A percentile compares a stretch with the other conserved stretches of the same genome.
These are phyloP conservation scores for Epinotia ramella DNA, from an alignment of 2,888 invertebrate species.

Conservation along the genomic window DNA sequence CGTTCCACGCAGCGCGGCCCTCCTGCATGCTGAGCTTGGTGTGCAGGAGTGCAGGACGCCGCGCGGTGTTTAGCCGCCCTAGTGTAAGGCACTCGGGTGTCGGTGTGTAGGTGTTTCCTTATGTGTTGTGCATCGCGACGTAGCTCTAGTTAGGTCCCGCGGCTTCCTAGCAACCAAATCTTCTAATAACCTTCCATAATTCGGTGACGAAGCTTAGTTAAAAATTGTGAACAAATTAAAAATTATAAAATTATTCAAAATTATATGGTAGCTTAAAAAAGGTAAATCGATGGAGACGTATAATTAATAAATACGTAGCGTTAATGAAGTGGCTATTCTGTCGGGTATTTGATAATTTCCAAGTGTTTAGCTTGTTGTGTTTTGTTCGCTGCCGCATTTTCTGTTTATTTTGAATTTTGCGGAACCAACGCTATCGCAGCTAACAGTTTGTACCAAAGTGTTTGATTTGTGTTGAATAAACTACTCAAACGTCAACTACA, in stretches of 20 bases:
- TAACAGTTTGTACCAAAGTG: conserved; percentile 85
- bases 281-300: conserved; percentile 47
- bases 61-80: background rate
- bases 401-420: conserved; percentile 62
- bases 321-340: conserved; percentile 43
- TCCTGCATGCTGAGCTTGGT: no score
- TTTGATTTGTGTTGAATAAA: conserved; percentile 86
- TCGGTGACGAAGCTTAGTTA: conserved; percentile 69
- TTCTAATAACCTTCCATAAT: conserved; percentile 79
- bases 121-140: conserved; percentile 80
- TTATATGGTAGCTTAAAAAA: conserved; percentile 57
- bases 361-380: conserved; percentile 69
- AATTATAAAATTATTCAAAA: conserved; percentile 57
- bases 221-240: conserved; percentile 69
- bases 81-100: conserved; percentile 76
- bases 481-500: conserved; percentile 81
- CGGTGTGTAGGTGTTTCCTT: conserved; percentile 78
- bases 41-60: no score
- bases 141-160: conserved; percentile 82
- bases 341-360: conserved; percentile 41
- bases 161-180: conserved; percentile 81
- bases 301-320: conserved; percentile 32
- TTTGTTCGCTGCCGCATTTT: conserved; percentile 68
- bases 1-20: no score
- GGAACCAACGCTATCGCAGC: conserved; percentile 74